Base-by-base conservation (phyloP, 2,888 invertebrate genomes). In the Ormyrus thymus region DNA sequence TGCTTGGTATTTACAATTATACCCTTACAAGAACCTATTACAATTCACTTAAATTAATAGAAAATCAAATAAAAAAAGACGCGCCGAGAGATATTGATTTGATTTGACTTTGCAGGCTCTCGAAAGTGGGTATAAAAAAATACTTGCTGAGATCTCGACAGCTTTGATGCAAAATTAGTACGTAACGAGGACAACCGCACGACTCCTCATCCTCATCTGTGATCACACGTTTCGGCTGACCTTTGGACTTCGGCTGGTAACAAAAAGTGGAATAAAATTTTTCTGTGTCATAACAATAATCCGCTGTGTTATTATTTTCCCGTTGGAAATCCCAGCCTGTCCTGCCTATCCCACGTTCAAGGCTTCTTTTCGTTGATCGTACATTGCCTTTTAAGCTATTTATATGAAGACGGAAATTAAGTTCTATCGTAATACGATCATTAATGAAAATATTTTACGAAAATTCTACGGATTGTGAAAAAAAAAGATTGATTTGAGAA, bases 211-310 rank as follows among this genome's bases (percentile, higher is more conserved):
- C 86, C 85, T 86, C 89, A 89, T 89, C 87, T 88, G 88, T 89
- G 88, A 90, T 89, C 90, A 90, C 86, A 90, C 86, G 75, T 90
- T 89, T 90, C 88, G 90, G 84, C 85, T 81, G 82, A 83, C 83
- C 85, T 89, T 89, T 86, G 87, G 88, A 87, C 86, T 86, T 87
- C 85, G 88, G 87, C 86, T 88, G 85, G 88, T 88, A 88, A 86
- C 86, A 86, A 86, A 89, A 89, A 89, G 86, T 86, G 81, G 71
- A 84, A 87, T 89, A 87, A 88, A 89, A 88, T 88, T 89, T 84
- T 86, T 89, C 89, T 88, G 89, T 88, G 85, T 88, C 90, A 90
- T 87, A 90, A 88, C 86, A 88, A 78, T 83, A 66, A 71, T 48
- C 55, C 11, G 0, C 7, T 62, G 78, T 61, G 62, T 78, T 72